Evolutionary conservation across 2,888 invertebrate species (phyloP).

Genomic region (Pandemis corylana): DNA sequence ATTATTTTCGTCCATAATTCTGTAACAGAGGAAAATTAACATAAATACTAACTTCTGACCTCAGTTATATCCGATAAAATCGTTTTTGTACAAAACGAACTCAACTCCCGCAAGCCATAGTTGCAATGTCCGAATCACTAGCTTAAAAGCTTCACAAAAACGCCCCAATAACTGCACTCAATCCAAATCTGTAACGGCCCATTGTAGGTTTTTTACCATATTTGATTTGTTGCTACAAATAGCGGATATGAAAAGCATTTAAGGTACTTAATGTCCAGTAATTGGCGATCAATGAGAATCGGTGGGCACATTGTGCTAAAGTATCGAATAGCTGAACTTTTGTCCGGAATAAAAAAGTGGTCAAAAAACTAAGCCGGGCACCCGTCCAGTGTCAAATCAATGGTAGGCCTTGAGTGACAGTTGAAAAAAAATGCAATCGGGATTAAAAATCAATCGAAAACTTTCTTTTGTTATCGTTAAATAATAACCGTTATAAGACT

Average conservation of each 20-base stretch:
- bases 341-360: constrained; percentile 68
- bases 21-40: constrained; percentile 1
- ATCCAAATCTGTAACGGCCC: constrained; percentile 74
- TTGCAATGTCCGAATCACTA: constrained; percentile 67
- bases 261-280: constrained; percentile 85
- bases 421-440: constrained; percentile 49
- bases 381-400: constrained; percentile 74
- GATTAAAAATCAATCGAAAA: constrained; percentile 32
- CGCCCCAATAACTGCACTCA: constrained; percentile 63
- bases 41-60: constrained; percentile 56
- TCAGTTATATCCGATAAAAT: constrained; percentile 55
- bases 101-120: constrained; percentile 65
- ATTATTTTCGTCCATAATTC: not conserved
- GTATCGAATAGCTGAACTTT: constrained; percentile 72
- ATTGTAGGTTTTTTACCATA: constrained; percentile 72
- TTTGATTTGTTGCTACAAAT: constrained; percentile 84
- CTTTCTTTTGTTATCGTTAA: not conserved
- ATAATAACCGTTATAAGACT: not conserved
- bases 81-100: constrained; percentile 53
- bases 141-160: constrained; percentile 69
- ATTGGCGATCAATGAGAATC: constrained; percentile 85
- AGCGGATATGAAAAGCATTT: constrained; percentile 80
- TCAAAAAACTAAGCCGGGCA: constrained; percentile 67
- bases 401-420: constrained; percentile 68
- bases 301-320: constrained; percentile 83